These are phyloP conservation scores for Julus scandinavius DNA, from an alignment of 2,888 invertebrate species.

Conservation along the genomic window DNA sequence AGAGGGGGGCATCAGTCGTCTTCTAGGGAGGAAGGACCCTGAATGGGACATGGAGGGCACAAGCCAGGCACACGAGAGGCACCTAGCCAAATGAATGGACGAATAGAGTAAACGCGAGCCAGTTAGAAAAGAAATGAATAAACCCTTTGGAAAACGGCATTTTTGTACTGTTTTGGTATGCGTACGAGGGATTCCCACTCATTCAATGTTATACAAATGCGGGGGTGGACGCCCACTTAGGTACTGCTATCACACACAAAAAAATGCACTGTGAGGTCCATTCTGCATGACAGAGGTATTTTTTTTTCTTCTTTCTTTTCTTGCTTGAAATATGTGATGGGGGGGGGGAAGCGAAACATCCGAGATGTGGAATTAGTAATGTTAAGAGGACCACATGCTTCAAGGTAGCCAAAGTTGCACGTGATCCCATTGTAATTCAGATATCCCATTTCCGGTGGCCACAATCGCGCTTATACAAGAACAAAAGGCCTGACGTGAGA, in stretches of 20 bases:
- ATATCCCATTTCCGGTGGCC: conserved; percentile 38
- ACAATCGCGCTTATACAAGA: not conserved
- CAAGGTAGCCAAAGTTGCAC: conserved; percentile 25
- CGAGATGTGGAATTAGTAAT: not conserved
- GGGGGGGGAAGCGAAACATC: not conserved
- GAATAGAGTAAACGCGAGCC: not conserved
- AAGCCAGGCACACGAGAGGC: conserved; percentile 32
- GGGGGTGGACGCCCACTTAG: not conserved
- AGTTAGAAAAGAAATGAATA: not conserved
- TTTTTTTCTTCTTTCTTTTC: not conserved
- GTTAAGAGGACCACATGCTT: conserved; percentile 1
- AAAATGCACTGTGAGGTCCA: not conserved
- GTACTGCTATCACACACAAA: not conserved
- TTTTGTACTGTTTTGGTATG: not conserved
- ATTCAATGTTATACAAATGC: not conserved
- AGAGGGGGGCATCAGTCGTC: conserved; percentile 28
- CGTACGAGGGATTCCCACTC: not conserved
- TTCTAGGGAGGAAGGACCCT: not conserved
- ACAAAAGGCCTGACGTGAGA: conserved; percentile 39
- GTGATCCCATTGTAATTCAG: conserved; percentile 35
- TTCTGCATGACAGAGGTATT: not conserved
- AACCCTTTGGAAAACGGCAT: not conserved
- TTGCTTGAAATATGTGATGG: no score
- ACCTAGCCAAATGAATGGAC: conserved; percentile 10
- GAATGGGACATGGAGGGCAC: not conserved